Evolutionary conservation across 2,797 vertebrate genomes (phyloP), one percentile per base, ranked within the genome.

Genomic region (Galaxias olidus): DNA sequence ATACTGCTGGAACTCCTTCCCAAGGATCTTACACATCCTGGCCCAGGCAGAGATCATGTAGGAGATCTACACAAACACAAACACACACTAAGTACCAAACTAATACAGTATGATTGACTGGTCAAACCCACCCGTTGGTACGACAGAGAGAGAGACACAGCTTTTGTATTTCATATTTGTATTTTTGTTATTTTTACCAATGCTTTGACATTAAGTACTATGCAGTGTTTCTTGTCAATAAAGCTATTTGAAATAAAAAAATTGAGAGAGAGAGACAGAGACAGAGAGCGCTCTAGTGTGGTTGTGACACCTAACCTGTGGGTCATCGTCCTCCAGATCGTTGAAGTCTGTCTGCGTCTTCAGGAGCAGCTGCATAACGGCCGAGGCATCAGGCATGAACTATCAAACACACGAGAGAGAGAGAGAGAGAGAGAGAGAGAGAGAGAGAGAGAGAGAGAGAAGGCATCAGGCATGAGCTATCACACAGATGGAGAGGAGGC

Each of bases 31-130:
- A 67, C 98, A 99, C 97, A 99, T 99, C 79, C 98, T 89, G 63
- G 98, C 98, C 98, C 98, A 99, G 4, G 98, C 98, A 0, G 97
- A 99, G 84, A 99, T 99, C 97, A 99, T 99, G 86, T 99, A 99
- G 1, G 98, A 99, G 74, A 98, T 99, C 97, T 99, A 9, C 6
- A 18, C 42, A 56, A 3, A 59, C 5, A 49, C 8, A 42, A 4
- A 40, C 30, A 59, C 52, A 59, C 15, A 18, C 18, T 17, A 41
- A 13, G 0, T 15, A 7, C 12, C 8, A 17, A 30, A 20, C 13
- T 8, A 18, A 53, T n/a, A 9, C 4, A 18, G 30, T 14, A n/a
- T n/a, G 51, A 1, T 10, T 48, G 55, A 15, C 9, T 11, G 49
- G 44, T 20, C 4, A 43, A 15, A n/a, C n/a, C n/a, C n/a, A n/a